A percentile compares a stretch with the other conserved stretches of the same genome.
Conservation (phyloP, 2,797 vertebrate genomes). For the Carapus acus region DNA sequence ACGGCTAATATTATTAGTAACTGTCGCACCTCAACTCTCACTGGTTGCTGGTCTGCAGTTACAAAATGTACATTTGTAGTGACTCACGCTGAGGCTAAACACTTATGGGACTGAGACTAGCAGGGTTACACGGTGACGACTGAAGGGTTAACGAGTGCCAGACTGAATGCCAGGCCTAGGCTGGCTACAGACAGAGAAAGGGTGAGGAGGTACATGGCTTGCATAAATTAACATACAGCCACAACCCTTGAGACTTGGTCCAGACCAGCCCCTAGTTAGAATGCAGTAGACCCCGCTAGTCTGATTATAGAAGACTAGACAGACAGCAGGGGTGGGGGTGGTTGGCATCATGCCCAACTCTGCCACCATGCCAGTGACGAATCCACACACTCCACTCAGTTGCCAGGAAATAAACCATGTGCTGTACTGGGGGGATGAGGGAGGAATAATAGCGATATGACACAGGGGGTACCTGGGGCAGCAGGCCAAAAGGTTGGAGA, state of each 20-base stretch:
- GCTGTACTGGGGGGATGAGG: slow-evolving; percentile 26
- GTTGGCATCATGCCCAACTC: slow-evolving; percentile 60
- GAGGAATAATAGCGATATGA: slow-evolving; percentile 37
- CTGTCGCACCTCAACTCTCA: too few species aligned
- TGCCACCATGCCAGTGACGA: slow-evolving; percentile 58
- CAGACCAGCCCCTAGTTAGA: slow-evolving; percentile 64
- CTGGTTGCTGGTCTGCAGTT: too few species aligned
- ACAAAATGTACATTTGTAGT: too few species aligned
- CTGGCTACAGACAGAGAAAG: slow-evolving; percentile 37
- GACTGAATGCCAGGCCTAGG: slow-evolving; percentile 59
- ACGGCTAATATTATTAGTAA: too few species aligned
- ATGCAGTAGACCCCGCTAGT: slow-evolving; percentile 67
- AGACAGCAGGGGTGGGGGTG: slow-evolving; percentile 45
- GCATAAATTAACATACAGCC: slow-evolving; percentile 71
- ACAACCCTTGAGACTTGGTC: slow-evolving; percentile 59
- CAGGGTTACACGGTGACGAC: slow-evolving; percentile 30
- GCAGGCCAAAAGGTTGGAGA: slow-evolving; percentile 27
- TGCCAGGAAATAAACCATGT: slow-evolving; percentile 42
- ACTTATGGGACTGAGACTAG: slow-evolving; percentile 8
- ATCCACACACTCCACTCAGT: slow-evolving; percentile 47
- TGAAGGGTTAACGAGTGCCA: slow-evolving; percentile 59
- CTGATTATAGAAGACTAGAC: slow-evolving; percentile 66
- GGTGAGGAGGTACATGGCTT: slow-evolving; percentile 48
- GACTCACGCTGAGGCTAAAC: neutral
- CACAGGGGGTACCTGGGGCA: slow-evolving; percentile 10